Conservation (phyloP, 2,888 invertebrate genomes). For the Ganaspis brasiliensis region DNA sequence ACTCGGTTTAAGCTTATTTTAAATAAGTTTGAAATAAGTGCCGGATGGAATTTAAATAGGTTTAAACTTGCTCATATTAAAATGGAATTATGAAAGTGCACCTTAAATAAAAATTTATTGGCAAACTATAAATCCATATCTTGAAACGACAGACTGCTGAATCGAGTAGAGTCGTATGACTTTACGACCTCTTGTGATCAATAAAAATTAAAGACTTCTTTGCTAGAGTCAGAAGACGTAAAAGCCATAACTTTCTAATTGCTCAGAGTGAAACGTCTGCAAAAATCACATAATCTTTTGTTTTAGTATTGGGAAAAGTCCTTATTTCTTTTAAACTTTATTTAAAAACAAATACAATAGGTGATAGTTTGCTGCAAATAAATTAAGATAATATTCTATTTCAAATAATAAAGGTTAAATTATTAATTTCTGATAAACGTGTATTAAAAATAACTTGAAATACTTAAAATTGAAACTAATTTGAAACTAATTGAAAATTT, state of each 20-base stretch:
- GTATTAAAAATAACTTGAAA: too few relatives aligned
- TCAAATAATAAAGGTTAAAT: too few relatives aligned
- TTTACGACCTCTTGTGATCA: slow-evolving; percentile 25
- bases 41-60: too few relatives aligned
- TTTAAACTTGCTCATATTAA: too few relatives aligned
- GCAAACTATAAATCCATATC: slow-evolving; percentile 15
- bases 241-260: background rate
- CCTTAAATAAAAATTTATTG: slow-evolving; percentile 3
- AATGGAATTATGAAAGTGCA: background rate
- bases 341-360: background rate
- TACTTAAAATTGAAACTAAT: too few relatives aligned
- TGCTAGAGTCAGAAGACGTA: background rate
- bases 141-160: background rate
- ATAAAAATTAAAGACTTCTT: slow-evolving; percentile 9
- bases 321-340: background rate
- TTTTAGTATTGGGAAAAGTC: background rate
- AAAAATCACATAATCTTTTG: background rate
- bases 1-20: too few relatives aligned
- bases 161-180: background rate
- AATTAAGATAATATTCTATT: too few relatives aligned
- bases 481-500: too few relatives aligned
- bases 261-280: background rate
- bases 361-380: too few relatives aligned
- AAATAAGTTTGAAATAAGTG: too few relatives aligned
- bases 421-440: too few relatives aligned